These are phyloP conservation scores for Betta splendens DNA, from an alignment of 2,797 vertebrate species.

Conservation along the genomic window DNA sequence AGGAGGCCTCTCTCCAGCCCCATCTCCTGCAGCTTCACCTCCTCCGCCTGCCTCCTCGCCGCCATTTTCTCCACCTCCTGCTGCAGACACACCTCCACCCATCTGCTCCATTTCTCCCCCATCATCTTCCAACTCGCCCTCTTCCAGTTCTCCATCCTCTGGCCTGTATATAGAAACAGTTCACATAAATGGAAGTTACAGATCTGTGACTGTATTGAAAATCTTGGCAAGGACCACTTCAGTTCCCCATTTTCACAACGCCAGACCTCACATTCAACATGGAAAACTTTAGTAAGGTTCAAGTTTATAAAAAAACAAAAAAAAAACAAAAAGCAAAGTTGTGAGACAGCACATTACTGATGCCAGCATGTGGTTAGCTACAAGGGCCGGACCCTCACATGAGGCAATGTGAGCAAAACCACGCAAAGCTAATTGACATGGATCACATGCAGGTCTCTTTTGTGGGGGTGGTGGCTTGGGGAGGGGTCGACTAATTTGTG, in stretches of 20 bases:
- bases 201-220: neutral
- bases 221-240: too few species aligned
- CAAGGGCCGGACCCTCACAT: neutral
- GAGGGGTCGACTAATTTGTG: too few species aligned
- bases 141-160: conserved; percentile 94
- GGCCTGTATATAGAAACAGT: conserved; percentile 60
- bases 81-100: conserved; percentile 68
- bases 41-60: conserved; percentile 67
- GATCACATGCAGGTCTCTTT: conserved; percentile 29
- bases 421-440: conserved; percentile 27
- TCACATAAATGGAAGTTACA: conserved; percentile 5
- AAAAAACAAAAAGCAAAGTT: too few species aligned
- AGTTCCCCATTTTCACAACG: too few species aligned
- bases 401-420: conserved; percentile 8
- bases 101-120: conserved; percentile 83
- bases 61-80: conserved; percentile 72
- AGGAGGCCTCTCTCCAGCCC: conserved; percentile 70
- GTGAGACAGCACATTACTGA: neutral
- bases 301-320: neutral
- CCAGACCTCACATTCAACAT: too few species aligned
- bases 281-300: neutral
- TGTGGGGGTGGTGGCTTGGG: neutral
- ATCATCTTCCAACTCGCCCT: conserved; percentile 94
- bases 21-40: conserved; percentile 56
- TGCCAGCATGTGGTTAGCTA: neutral